Evolutionary conservation across 2,113 vertebrate genomes (phyloP).

Genomic region (Brachyistius frenatus): DNA sequence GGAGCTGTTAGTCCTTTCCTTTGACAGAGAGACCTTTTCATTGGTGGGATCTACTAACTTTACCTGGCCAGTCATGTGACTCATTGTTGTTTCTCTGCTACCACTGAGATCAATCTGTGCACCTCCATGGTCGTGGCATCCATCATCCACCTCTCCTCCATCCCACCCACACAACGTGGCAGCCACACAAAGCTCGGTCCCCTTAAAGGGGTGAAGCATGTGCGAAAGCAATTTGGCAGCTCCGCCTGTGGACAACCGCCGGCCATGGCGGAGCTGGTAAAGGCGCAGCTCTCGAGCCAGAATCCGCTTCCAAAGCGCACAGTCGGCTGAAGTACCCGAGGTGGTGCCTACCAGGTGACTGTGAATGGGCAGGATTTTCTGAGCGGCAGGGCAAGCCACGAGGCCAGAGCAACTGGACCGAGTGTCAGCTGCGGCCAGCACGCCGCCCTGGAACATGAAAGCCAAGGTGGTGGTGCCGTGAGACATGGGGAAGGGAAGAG

Average conservation of each 20-base stretch:
- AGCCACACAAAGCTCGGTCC: constrained; percentile 89
- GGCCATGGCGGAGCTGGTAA: constrained; percentile 84
- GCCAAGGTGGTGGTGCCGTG: constrained; percentile 92
- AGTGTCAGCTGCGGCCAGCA: constrained; percentile 89
- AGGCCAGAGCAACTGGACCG: constrained; percentile 87
- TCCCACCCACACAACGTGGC: constrained; percentile 92
- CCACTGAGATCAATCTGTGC: constrained; percentile 2
- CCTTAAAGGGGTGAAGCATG: constrained; percentile 87
- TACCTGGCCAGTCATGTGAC: neutral
- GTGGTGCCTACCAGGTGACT: constrained; percentile 89
- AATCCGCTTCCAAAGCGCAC: constrained; percentile 86
- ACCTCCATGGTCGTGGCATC: neutral
- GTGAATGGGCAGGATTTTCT: constrained; percentile 90
- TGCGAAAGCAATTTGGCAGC: constrained; percentile 87
- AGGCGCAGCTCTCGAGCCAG: constrained; percentile 86
- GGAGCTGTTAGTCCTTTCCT: neutral
- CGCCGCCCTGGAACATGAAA: constrained; percentile 87
- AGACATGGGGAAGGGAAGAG: constrained; percentile 81
- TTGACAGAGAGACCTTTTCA: constrained; percentile 25
- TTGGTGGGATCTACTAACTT: neutral
- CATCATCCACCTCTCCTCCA: constrained; percentile 52
- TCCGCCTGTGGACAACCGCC: constrained; percentile 83
- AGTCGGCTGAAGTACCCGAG: constrained; percentile 90
- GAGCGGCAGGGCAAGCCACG: constrained; percentile 85
- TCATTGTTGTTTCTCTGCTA: constrained; percentile 25